Base-by-base conservation (phyloP, 2,797 vertebrate genomes). In the Pygocentrus nattereri region DNA sequence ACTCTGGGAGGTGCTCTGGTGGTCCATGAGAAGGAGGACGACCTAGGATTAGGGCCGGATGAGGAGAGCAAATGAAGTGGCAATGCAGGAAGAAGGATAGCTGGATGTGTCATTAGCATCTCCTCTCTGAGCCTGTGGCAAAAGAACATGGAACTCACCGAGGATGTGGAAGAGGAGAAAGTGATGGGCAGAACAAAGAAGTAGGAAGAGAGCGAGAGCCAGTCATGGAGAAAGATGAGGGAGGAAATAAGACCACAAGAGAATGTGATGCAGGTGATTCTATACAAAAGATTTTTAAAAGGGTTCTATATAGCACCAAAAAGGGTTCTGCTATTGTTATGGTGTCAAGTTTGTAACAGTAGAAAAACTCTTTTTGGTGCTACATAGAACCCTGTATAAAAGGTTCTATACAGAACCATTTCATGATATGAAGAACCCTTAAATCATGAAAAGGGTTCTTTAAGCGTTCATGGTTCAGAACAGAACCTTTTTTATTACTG, bases 71-170 rank as follows among this genome's bases (percentile, higher is more conserved):
- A 94, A 86, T 90, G 92, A 80, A 92, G 96, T 0, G 96, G 96
- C 69, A 96, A 96, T 19, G 94, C 95, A 0, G 96, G 96, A 18
- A 92, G 72, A 62, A 92, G 95, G 2, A 89, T 96, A 11, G 94
- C 94, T 82, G 96, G 95, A 88, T 96, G 96, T 23, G 91, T 95
- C 75, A 94, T 96, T 30, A 95, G 92, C 41, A 18, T 88, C 25
- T 86, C 90, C 75, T 88, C 64, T 25, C 85, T 90, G 3, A 90
- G 44, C 73, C 82, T 90, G 84, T 96, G 95, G 95, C 87, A 87
- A 44, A 88, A 85, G 56, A 59, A 31, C n/a, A 38, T 30, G 44
- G 1, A 50, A 27, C 44, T 58, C 44, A 47, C 6, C 1, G 12
- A 3, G 41, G 44, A 69, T 34, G 2, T 50, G 11, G 23, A 31